A percentile compares a stretch with the other conserved stretches of the same genome.
Evolutionary conservation across 30 jellyfish, hydroid and myxozoan species (phyloP).

Genomic region (Pelagia noctiluca): DNA sequence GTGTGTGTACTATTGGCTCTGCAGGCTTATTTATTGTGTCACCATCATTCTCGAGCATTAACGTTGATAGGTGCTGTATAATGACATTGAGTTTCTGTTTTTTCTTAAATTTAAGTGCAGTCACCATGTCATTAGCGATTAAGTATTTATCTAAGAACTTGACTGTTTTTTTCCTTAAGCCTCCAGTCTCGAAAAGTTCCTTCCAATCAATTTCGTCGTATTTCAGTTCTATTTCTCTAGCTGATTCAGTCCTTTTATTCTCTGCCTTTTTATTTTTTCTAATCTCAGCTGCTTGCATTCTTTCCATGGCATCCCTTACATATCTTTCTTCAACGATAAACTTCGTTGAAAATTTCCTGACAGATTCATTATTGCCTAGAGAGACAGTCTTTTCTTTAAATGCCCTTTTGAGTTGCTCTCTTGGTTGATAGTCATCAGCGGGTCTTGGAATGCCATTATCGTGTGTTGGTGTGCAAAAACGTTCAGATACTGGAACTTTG

Average conservation of each 20-base stretch:
- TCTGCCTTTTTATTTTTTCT: slow-evolving; percentile 21
- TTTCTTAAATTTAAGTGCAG: slow-evolving; percentile 14
- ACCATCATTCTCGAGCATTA: slow-evolving; percentile 1
- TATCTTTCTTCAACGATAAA: slow-evolving; percentile 15
- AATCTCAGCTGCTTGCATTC: slow-evolving; percentile 15
- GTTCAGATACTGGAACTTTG: slow-evolving; percentile 17
- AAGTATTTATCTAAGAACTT: slow-evolving; percentile 16
- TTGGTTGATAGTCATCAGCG: slow-evolving; percentile 23
- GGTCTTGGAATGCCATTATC: slow-evolving; percentile 17
- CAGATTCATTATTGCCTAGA: slow-evolving; percentile 3
- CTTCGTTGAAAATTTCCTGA: background rate
- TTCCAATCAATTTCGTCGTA: slow-evolving; percentile 1
- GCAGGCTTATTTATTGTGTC: background rate
- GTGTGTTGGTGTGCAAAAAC: slow-evolving; percentile 28
- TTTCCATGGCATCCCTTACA: slow-evolving; percentile 20
- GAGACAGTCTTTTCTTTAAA: slow-evolving; percentile 11
- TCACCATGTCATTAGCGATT: background rate
- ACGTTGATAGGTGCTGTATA: slow-evolving; percentile 25
- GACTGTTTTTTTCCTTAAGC: slow-evolving; percentile 10
- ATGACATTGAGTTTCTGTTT: slow-evolving; percentile 21
- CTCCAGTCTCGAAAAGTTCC: slow-evolving; percentile 11
- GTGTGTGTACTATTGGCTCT: slow-evolving; percentile 1
- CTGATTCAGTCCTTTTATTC: slow-evolving; percentile 1
- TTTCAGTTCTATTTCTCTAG: slow-evolving; percentile 21
- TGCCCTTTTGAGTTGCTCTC: slow-evolving; percentile 15